Evolutionary conservation across 2,113 vertebrate species (phyloP), one percentile per base, ranked within the genome.

Genomic region (Eudyptes chrysolophus): DNA sequence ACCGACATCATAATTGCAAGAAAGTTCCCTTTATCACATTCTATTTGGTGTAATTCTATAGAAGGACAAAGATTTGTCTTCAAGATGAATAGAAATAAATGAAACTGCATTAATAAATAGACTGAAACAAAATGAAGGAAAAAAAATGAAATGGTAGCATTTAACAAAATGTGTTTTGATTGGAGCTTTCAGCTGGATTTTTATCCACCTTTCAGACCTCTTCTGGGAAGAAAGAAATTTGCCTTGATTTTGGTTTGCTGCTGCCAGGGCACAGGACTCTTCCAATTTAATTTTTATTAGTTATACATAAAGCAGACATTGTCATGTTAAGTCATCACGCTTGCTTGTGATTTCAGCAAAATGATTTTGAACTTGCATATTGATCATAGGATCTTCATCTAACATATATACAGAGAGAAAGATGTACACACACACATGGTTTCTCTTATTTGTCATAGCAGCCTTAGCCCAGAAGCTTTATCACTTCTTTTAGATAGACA

Each of bases 11-110:
- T 98, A 98, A 98, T 98, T 98, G 98, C 98, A 97, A 98, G 98
- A 98, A 98, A 98, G 97, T 98, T 98, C 97, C 97, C 98, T 98
- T 98, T 98, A 98, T 98, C 98, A 98, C 98, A 98, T 98, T 98
- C 98, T 98, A 98, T 98, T 98, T 98, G 97, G 97, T 97, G 96
- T 98, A 98, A 98, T 99, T 98, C 98, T 98, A 97, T 98, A 98
- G 98, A 98, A 98, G 97, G 98, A 98, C 97, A 98, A 98, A 98
- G 98, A 98, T 98, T 98, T 98, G 97, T 98, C 97, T 98, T 97
- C 97, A 95, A 97, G 97, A 98, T 97, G 98, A 98, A 98, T 98
- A 98, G 97, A 97, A 98, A 98, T 97, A 98, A 98, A 97, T 97
- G 97, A 98, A 98, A 98, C 96, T 87, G 97, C 96, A 97, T 97